These are phyloP conservation scores for Junonia oenone DNA, from an alignment of 2,888 invertebrate genomes.

Conservation along the genomic window DNA sequence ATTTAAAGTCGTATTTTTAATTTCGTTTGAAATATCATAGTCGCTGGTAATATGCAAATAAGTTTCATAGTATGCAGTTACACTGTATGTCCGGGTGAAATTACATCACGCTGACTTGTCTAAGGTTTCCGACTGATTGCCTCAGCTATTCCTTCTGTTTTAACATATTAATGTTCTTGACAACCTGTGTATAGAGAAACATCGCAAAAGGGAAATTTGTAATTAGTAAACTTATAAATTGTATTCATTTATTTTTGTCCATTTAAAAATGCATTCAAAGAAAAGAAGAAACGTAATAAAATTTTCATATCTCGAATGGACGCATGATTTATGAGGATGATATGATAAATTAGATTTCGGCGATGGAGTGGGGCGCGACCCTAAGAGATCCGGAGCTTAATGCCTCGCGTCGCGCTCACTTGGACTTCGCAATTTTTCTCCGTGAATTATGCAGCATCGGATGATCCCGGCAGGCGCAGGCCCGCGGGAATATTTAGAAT, in stretches of 20 bases:
- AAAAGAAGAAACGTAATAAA: not conserved
- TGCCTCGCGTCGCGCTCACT: slow-evolving; percentile 15
- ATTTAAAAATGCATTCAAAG: slow-evolving; percentile 6
- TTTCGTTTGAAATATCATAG: not conserved
- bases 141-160: no score
- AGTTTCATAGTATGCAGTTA: not conserved
- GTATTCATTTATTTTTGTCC: not conserved
- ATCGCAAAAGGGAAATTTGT: no score
- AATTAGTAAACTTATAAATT: no score
- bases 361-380: slow-evolving; percentile 9
- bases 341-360: slow-evolving; percentile 27
- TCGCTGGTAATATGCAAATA: not conserved
- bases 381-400: slow-evolving; percentile 8
- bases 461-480: slow-evolving; percentile 4
- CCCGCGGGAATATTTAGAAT: slow-evolving; percentile 30
- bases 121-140: not conserved
- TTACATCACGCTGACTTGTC: not conserved
- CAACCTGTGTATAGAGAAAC: no score
- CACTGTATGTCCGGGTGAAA: not conserved
- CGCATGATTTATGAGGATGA: slow-evolving; percentile 30
- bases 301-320: slow-evolving; percentile 23
- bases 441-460: slow-evolving; percentile 29
- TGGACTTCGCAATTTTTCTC: slow-evolving; percentile 34
- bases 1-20: not conserved
- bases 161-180: not conserved